Evolutionary conservation across 2,797 vertebrate species (phyloP), one percentile per base, ranked within the genome.

Genomic region (Lutjanus argentimaculatus): DNA sequence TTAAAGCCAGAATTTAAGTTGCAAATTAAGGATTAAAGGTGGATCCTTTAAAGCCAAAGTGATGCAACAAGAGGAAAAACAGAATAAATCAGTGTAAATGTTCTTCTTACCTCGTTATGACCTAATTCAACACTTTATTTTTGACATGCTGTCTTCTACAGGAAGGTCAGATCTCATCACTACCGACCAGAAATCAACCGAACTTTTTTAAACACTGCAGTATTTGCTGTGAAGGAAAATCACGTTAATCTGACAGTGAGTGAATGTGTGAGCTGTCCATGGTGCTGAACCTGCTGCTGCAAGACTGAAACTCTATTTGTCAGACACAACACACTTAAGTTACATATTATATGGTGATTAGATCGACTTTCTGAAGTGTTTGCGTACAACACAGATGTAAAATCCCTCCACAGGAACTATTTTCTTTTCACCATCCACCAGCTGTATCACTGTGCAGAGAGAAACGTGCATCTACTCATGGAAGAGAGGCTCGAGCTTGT

Each of bases 21-120:
- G 30, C 30, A 36, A 36, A 36, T 36, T 36, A 36, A 36, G 30
- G 30, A 36, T 36, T 36, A 36, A 36, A 36, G 30, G 30, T 36
- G 6, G 30, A 36, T 36, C 30, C 30, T 36, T 36, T 49, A 40
- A 59, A 17, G 21, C 22, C 22, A 57, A 14, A 40, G 14, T 66
- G 63, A 59, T 52, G 68, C 36, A 67, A 61, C 46, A 53, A 45
- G 46, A 52, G 7, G 48, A 11, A 72, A 74, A 63, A 19, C 21
- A 61, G 8, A 74, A 63, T 30, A 43, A 48, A 56, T 16, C 17
- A 25, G 5, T 10, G 17, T 65, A n/a, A 12, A 46, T n/a, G 30
- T 36, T 36, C 30, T 36, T 36, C 4, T 36, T 36, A 36, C 30
- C 4, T 36, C 30, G 4, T 36, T 36, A n/a, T 67, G 12, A 53